A percentile compares a stretch with the other conserved stretches of the same genome.
These are phyloP conservation scores for Mus minutoides DNA, from an alignment of 2,797 vertebrate species.

Conservation along the genomic window DNA sequence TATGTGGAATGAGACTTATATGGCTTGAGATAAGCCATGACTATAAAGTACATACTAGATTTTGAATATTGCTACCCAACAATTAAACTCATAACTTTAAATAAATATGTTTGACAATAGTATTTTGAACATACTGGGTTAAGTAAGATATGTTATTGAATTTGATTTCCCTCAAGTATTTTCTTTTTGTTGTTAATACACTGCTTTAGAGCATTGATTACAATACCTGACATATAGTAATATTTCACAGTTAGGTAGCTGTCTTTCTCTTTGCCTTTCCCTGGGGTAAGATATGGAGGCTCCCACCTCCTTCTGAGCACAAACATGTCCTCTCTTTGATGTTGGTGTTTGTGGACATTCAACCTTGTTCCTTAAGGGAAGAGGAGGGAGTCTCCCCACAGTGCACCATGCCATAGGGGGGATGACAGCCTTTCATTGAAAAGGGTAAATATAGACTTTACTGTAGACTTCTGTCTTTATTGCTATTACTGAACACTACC, in stretches of 20 bases:
- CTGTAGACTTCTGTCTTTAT: neutral
- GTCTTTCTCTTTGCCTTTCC: neutral
- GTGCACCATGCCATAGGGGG: neutral
- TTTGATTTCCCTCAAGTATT: neutral
- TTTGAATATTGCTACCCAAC: constrained; percentile 45
- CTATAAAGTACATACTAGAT: neutral
- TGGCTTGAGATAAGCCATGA: neutral
- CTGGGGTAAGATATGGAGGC: no score
- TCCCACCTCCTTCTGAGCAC: neutral
- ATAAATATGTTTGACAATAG: neutral
- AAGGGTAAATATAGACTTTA: neutral
- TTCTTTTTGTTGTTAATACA: neutral
- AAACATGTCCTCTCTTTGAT: neutral
- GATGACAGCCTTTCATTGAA: neutral
- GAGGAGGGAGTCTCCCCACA: neutral
- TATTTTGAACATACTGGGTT: constrained; percentile 23
- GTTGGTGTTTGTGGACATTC: neutral
- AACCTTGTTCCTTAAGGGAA: neutral
- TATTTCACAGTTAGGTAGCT: neutral
- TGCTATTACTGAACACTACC: neutral
- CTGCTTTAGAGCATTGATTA: neutral
- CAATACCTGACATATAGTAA: neutral
- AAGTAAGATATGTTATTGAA: neutral
- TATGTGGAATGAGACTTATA: neutral
- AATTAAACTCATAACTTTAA: neutral